Base-by-base conservation (phyloP, 2,113 vertebrate species). In the Grantiella picta region DNA sequence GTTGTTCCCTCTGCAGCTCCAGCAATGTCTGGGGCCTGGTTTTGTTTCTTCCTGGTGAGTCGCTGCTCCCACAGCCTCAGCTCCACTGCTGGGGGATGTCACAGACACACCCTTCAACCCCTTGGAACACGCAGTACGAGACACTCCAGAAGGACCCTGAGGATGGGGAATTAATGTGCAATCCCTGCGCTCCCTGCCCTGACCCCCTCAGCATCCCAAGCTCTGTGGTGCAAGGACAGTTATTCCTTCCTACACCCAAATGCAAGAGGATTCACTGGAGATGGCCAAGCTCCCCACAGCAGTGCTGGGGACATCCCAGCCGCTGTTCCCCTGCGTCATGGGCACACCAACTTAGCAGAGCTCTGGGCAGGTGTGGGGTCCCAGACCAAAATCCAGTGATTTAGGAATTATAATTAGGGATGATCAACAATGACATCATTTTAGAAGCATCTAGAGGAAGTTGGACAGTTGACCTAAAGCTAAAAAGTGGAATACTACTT, bases 241-340 rank as follows among this genome's bases (percentile, higher is more conserved):
- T 23, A 5, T 44, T 71, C 61, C 40, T 21, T 70, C 70, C 65
- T 8, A 4, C 8, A 4, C 24, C 7, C 28, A 38, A 17, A 15
- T 3, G 2, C 91, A 80, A 47, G 33, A 83, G 33, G 35, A 31
- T 38, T 64, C 5, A 12, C 0, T 47, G 76, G 42, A 40, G 66
- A 11, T 44, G 77, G 28, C 59, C 89, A 52, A 61, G 47, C 18
- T 45, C n/a, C 22, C 20, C 21, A 2, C 12, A 31, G 53, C 2
- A 4, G 36, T 15, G 33, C 28, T 11, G 38, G n/a, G 57, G 44
- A 3, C 27, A 85, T 42, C 49, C 57, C 0, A 0, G 27, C 21
- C 12, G 9, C 40, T 38, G 72, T 38, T 56, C 11, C 36, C 29
- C 65, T 4, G 5, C 12, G 50, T 12, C 0, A 0, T 11, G 47